These are phyloP conservation scores for Axea sp. DNA, from an alignment of 2,888 invertebrate genomes.

Conservation along the genomic window DNA sequence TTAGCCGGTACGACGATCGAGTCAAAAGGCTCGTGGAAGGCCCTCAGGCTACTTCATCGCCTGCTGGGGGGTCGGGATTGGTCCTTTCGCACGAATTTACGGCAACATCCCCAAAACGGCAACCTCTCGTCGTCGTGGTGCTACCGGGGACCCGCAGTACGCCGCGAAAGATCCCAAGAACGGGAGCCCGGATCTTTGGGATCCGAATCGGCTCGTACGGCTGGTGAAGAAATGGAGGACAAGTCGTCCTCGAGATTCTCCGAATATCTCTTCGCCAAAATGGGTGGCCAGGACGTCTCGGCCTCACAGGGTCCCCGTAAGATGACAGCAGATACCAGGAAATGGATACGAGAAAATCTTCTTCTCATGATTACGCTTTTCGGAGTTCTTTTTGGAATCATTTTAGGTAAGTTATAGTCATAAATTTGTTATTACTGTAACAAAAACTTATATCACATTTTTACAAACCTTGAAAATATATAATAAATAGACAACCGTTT, in stretches of 20 bases:
- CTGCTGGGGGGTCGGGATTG: constrained; percentile 74
- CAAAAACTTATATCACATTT: too few relatives aligned
- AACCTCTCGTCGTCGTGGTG: constrained; percentile 78
- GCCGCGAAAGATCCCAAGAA: constrained; percentile 77
- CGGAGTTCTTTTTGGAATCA: constrained; percentile 88
- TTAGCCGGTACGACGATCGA: constrained; percentile 74
- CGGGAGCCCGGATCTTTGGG: constrained; percentile 70
- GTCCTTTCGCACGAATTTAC: constrained; percentile 77
- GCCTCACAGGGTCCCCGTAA: constrained; percentile 83
- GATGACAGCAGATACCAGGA: constrained; percentile 83
- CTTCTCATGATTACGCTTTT: constrained; percentile 89
- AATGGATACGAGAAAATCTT: constrained; percentile 87
- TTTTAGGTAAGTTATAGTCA: constrained; percentile 82
- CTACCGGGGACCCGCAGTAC: constrained; percentile 78
- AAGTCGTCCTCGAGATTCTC: constrained; percentile 82
- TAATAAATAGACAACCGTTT: too few relatives aligned
- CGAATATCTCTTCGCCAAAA: constrained; percentile 90
- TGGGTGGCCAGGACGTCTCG: constrained; percentile 82
- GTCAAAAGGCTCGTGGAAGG: constrained; percentile 71
- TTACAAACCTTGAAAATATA: too few relatives aligned
- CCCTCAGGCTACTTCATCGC: constrained; percentile 73
- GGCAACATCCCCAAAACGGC: constrained; percentile 79
- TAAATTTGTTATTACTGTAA: neutral
- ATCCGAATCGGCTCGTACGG: constrained; percentile 69
- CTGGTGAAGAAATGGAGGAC: constrained; percentile 77